Evolutionary conservation across 2,888 invertebrate genomes (phyloP), one percentile per base, ranked within the genome.

Genomic region (Melanostoma mellinum): DNA sequence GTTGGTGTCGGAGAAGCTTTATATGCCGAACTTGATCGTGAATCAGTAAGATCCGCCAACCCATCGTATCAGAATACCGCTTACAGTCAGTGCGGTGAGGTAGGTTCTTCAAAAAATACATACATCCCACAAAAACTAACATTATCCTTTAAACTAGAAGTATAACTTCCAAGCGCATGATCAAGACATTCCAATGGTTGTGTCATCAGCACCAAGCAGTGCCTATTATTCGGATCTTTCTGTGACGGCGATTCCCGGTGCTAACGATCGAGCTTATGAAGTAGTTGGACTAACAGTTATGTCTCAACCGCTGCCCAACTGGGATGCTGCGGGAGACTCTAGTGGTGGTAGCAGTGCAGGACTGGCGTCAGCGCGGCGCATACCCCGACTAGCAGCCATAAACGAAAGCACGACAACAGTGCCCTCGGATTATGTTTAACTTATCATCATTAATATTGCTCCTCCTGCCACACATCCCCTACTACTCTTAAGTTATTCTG

Each of bases 51-150:
- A 67, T 91, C 91, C 32, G 92, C 90, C 33, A 92, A 92, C 88
- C 94, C 94, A 8, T 94, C 94, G 67, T 95, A 95, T 88, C 95
- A 95, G 88, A 95, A 95, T 90, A 94, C 94, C 20, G 95, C 94
- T 32, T 95, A 94, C 89, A 93, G 92, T 89, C 91, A 92, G 87
- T 91, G 91, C 87, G 91, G 91, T 82, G 91, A 91, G 89, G 91
- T 91, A 78, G 87, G 88, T 77, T n/a, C 52, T 67, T 60, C n/a
- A 35, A 36, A n/a, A 50, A 65, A 10, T 1, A 6, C 6, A 1
- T 6, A 9, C 20, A 44, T 8, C 20, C n/a, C 0, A 56, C 20
- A 44, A 30, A 63, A 53, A 73, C 32, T 71, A 52, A 63, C 30
- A 44, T 48, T 38, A 60, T 56, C 30, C 50, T 61, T 68, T 52